A percentile compares a stretch with the other conserved stretches of the same genome.
Evolutionary conservation across 2,797 vertebrate genomes (phyloP).

Genomic region (Danionella dracula): DNA sequence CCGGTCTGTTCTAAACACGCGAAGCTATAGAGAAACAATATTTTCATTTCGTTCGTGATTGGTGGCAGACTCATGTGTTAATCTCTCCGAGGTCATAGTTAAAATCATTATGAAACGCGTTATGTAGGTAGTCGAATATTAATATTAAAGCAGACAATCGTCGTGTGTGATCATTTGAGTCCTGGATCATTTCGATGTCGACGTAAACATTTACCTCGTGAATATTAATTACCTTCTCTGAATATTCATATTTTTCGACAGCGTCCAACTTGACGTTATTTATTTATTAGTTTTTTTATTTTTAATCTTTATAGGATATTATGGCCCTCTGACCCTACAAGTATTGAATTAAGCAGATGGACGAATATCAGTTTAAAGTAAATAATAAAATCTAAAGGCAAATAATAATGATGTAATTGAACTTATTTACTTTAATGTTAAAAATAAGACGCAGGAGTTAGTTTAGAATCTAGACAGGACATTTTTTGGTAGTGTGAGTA

Average conservation of each 20-base stretch:
- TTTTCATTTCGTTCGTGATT: neutral
- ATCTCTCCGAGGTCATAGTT: too few species aligned
- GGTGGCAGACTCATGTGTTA: neutral
- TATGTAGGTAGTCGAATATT: neutral
- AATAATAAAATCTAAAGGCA: too few species aligned
- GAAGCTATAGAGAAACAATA: neutral
- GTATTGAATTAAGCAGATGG: neutral
- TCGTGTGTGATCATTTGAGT: neutral
- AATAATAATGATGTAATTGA: too few species aligned
- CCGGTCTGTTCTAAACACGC: neutral
- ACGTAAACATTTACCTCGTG: neutral
- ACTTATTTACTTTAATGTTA: too few species aligned
- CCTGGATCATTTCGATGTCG: too few species aligned
- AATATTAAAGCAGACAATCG: neutral
- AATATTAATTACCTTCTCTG: neutral
- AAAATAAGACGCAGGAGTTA: too few species aligned
- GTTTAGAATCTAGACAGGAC: too few species aligned
- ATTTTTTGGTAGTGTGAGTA: too few species aligned
- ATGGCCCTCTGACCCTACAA: neutral
- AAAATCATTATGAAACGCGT: too few species aligned
- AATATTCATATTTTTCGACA: neutral
- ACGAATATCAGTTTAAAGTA: too few species aligned
- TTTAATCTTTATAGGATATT: neutral
- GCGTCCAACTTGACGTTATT: neutral
- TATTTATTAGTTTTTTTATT: neutral